Evolutionary conservation across 2,797 vertebrate genomes (phyloP).

Genomic region (Oryzias sinensis): DNA sequence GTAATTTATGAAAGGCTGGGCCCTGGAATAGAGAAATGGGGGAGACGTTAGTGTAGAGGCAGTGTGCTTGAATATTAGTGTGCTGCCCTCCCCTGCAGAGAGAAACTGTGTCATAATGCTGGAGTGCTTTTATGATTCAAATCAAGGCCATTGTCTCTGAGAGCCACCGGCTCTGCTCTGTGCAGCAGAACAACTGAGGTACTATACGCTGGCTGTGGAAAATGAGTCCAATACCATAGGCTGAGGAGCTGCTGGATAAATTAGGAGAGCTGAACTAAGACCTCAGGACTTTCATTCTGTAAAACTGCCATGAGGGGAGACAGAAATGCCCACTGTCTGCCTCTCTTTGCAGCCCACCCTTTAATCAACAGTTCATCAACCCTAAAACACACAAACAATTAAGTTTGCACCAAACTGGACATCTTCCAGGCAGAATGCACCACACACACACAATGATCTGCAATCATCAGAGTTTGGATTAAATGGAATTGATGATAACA

Average conservation of each 20-base stretch:
- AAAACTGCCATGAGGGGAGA: slow-evolving; percentile 28
- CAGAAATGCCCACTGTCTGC: slow-evolving; percentile 46
- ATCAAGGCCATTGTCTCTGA: slow-evolving; percentile 80
- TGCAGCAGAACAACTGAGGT: slow-evolving; percentile 76
- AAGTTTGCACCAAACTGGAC: slow-evolving; percentile 19
- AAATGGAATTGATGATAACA: too few relatives aligned
- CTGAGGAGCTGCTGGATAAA: slow-evolving; percentile 52
- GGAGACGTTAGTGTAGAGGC: slow-evolving; percentile 42
- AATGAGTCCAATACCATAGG: slow-evolving; percentile 61
- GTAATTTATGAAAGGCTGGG: slow-evolving; percentile 78
- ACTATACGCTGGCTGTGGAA: slow-evolving; percentile 68
- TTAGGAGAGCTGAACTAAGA: slow-evolving; percentile 24
- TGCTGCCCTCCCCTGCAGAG: slow-evolving; percentile 75
- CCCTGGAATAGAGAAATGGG: slow-evolving; percentile 51
- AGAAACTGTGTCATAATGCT: slow-evolving; percentile 86
- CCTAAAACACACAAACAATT: slow-evolving; percentile 60
- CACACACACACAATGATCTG: background rate
- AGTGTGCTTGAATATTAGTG: slow-evolving; percentile 73
- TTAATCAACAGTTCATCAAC: slow-evolving; percentile 50
- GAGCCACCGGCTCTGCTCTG: slow-evolving; percentile 73
- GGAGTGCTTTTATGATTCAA: slow-evolving; percentile 82
- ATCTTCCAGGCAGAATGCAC: slow-evolving; percentile 19
- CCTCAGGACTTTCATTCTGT: slow-evolving; percentile 30
- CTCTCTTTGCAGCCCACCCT: slow-evolving; percentile 50
- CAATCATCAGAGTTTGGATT: too few relatives aligned